phyloP scores from a whole-genome alignment of 2,113 vertebrate genomes.

The Hippocampus zosterae region DNA sequence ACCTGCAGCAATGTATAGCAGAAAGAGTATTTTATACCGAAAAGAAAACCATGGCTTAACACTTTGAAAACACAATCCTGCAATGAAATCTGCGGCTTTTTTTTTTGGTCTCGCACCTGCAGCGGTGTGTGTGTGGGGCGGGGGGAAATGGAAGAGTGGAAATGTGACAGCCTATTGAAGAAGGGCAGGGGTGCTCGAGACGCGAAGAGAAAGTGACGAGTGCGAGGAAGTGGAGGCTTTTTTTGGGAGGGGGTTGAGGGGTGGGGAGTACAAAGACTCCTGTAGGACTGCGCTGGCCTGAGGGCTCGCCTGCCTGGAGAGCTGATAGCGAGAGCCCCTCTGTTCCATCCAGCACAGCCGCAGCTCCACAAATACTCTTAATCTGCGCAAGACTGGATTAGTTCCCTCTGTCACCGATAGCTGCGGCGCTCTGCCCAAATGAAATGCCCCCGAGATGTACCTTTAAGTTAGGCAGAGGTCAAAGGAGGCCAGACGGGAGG shows the following conservation, averaged over 20 bases:
- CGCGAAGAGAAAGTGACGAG: slow-evolving; percentile 31
- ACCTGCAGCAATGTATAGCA: no score
- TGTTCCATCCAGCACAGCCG: slow-evolving; percentile 70
- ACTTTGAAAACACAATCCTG: neutral
- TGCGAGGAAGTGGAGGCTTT: slow-evolving; percentile 60
- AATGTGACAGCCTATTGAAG: slow-evolving; percentile 19
- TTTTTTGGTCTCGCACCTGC: neutral
- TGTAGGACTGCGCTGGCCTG: slow-evolving; percentile 70
- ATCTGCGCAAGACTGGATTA: slow-evolving; percentile 84
- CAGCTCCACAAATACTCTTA: slow-evolving; percentile 73
- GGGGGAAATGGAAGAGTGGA: slow-evolving; percentile 20
- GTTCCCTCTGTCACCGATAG: slow-evolving; percentile 76
- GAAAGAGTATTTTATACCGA: neutral
- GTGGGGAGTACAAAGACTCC: slow-evolving; percentile 74
- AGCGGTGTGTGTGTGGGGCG: slow-evolving; percentile 9
- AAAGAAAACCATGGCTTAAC: neutral
- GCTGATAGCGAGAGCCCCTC: slow-evolving; percentile 72
- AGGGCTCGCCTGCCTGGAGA: slow-evolving; percentile 75
- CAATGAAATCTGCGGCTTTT: neutral
- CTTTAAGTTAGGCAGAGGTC: slow-evolving; percentile 78
- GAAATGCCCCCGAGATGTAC: slow-evolving; percentile 76
- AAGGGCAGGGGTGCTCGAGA: slow-evolving; percentile 1
- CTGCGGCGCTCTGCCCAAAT: slow-evolving; percentile 69
- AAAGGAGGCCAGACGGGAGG: slow-evolving; percentile 59
- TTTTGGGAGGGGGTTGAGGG: neutral